Percentiles rank a stretch among this genome's conserved stretches.
These are phyloP conservation scores for Dasypus novemcinctus DNA, from an alignment of 2,113 vertebrate genomes.

Conservation along the genomic window DNA sequence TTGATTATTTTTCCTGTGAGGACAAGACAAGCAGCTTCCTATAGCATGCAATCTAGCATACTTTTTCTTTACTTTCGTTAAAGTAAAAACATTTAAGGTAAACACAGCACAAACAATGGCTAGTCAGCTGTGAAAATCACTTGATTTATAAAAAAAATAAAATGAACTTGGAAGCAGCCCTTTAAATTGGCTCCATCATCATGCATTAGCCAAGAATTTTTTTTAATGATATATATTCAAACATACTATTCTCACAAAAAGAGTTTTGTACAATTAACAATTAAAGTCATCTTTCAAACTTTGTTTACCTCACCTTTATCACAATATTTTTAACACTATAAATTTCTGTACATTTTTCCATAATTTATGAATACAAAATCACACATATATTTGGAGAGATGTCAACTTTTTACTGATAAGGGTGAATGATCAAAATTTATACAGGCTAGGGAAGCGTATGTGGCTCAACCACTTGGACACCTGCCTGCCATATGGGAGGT, in stretches of 20 bases:
- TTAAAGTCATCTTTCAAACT: constrained; percentile 14
- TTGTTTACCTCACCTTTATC: not conserved
- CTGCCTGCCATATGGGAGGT: no score
- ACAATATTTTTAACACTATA: not conserved
- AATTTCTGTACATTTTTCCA: not conserved
- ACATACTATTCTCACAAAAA: not conserved
- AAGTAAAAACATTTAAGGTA: constrained; percentile 13
- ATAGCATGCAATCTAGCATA: not conserved
- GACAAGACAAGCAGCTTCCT: constrained; percentile 14
- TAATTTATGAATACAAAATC: not conserved
- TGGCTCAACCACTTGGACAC: no score
- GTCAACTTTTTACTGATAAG: not conserved
- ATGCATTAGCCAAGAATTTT: not conserved
- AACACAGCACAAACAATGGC: not conserved
- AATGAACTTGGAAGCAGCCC: not conserved
- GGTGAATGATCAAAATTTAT: not conserved
- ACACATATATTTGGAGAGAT: not conserved
- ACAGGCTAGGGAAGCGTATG: no score
- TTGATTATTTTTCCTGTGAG: not conserved
- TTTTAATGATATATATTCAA: not conserved
- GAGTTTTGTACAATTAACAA: not conserved
- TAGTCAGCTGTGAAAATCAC: constrained; percentile 17
- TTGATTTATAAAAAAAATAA: not conserved
- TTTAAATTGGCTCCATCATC: constrained; percentile 1
- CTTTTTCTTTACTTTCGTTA: constrained; percentile 14